These are phyloP conservation scores for Rhea pennata DNA, from an alignment of 2,113 vertebrate genomes.

Conservation along the genomic window DNA sequence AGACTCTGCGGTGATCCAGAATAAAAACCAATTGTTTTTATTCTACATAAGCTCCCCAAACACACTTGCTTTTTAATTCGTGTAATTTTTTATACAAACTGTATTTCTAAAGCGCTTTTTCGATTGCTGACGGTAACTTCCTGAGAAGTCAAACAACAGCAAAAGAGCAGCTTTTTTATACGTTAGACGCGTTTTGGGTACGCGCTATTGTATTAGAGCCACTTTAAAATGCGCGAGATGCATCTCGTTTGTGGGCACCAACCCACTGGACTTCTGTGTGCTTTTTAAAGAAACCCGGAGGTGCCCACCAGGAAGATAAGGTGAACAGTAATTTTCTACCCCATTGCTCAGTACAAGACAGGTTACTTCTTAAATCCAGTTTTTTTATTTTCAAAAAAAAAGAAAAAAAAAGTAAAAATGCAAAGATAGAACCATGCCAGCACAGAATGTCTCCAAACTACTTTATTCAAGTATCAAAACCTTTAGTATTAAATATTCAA, in stretches of 20 bases:
- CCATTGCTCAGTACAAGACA: neutral
- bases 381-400: slow-evolving; percentile 59
- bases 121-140: too few species aligned
- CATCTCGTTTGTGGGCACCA: too few species aligned
- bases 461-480: slow-evolving; percentile 16
- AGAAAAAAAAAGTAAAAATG: slow-evolving; percentile 45
- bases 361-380: neutral
- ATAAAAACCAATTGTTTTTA: neutral
- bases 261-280: too few species aligned
- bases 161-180: too few species aligned
- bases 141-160: too few species aligned
- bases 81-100: too few species aligned
- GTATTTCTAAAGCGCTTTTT: too few species aligned
- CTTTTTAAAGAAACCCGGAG: neutral
- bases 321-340: neutral
- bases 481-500: neutral
- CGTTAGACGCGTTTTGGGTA: too few species aligned
- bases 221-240: too few species aligned
- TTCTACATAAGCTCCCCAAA: too few species aligned
- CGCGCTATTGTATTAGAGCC: too few species aligned
- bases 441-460: slow-evolving; percentile 33
- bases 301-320: neutral
- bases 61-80: too few species aligned
- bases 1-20: neutral
- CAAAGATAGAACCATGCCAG: slow-evolving; percentile 59